Conservation (phyloP, 2,888 invertebrate genomes). For the Glyphotaelius pellucidus region DNA sequence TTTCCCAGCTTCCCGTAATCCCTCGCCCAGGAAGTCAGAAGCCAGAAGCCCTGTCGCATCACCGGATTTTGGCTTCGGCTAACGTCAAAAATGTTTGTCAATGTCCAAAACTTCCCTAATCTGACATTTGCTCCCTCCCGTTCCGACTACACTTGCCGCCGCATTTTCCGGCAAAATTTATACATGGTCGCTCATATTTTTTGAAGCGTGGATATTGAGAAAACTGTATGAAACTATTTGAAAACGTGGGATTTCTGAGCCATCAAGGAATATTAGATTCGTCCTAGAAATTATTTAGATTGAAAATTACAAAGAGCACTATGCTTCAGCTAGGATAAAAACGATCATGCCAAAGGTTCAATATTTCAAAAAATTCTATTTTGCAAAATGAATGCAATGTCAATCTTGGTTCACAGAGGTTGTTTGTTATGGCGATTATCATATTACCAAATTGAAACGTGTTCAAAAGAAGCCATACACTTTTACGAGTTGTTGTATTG, state of each 20-base stretch:
- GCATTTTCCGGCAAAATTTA: conserved; percentile 47
- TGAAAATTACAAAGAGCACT: background rate
- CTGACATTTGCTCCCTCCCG: conserved; percentile 57
- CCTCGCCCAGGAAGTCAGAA: conserved; percentile 11
- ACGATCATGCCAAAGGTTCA: background rate
- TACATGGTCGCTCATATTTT: conserved; percentile 47
- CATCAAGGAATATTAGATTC: background rate
- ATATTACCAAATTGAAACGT: background rate
- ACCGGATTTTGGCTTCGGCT: conserved; percentile 43
- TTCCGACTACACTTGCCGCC: conserved; percentile 13
- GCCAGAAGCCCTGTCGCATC: conserved; percentile 4
- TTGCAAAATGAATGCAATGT: background rate
- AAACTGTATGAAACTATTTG: conserved; percentile 3
- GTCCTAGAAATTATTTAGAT: background rate
- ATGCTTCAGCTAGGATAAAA: background rate
- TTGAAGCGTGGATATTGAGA: conserved; percentile 42
- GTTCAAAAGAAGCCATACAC: background rate
- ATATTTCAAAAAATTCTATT: background rate
- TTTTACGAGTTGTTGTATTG: background rate
- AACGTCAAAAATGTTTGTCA: conserved; percentile 57
- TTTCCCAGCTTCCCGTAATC: conserved; percentile 30
- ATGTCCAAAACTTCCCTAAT: conserved; percentile 56
- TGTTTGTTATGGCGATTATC: background rate
- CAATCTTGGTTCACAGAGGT: background rate
- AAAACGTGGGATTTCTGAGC: background rate